Conservation (phyloP, 2,797 vertebrate genomes). For the Cyclopterus lumpus region DNA sequence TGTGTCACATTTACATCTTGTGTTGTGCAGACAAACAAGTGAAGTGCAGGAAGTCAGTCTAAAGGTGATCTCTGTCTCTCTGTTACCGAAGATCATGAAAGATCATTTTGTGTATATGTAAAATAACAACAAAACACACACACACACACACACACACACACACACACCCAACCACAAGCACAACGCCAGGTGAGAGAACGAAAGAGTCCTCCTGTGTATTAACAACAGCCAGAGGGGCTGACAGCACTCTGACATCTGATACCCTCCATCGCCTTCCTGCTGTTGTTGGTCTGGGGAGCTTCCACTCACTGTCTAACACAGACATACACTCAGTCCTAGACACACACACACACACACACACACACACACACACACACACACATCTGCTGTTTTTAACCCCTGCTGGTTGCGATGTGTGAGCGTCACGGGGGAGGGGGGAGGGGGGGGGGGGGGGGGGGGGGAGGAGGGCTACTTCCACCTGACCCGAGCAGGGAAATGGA, state of each 20-base stretch:
- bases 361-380: slow-evolving; percentile 63
- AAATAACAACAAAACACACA: slow-evolving; percentile 5
- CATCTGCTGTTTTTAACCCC: slow-evolving; percentile 82
- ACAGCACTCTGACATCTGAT: slow-evolving; percentile 78
- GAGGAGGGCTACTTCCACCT: no score
- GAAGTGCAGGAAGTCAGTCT: not conserved
- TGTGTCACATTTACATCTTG: not conserved
- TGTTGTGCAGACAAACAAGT: not conserved
- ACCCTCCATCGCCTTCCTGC: slow-evolving; percentile 80
- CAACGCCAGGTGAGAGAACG: slow-evolving; percentile 53
- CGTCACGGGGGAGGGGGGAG: not conserved
- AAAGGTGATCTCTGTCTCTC: slow-evolving; percentile 9
- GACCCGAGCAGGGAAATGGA: not conserved
- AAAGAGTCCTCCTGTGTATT: slow-evolving; percentile 28
- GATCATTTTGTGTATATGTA: not conserved
- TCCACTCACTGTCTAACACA: slow-evolving; percentile 78
- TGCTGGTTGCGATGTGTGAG: slow-evolving; percentile 52
- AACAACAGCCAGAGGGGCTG: slow-evolving; percentile 62
- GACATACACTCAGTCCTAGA: slow-evolving; percentile 4
- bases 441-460: slow-evolving; percentile 3
- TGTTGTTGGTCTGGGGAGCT: slow-evolving; percentile 80
- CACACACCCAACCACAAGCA: slow-evolving; percentile 2
- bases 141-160: not conserved
- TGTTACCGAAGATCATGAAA: not conserved
- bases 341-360: slow-evolving; percentile 59